phyloP scores from a whole-genome alignment of 2,797 vertebrate genomes.

The Danio kyathit region DNA sequence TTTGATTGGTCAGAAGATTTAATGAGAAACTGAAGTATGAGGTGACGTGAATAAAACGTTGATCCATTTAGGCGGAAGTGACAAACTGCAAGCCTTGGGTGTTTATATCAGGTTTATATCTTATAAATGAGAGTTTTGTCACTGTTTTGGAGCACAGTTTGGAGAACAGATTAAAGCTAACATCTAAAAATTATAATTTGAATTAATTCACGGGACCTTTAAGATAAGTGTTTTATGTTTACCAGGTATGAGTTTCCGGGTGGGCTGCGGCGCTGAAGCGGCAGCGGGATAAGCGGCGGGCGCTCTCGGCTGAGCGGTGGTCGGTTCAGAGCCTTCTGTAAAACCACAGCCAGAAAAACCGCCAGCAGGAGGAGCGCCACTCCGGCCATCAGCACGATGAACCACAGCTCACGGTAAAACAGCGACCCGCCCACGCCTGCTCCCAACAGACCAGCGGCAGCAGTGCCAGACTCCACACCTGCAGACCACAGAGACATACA shows the following conservation, averaged over 20 bases:
- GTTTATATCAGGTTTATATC: too few species aligned
- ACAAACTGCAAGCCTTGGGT: too few species aligned
- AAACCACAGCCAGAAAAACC: conserved; percentile 83
- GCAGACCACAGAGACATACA: conserved; percentile 1
- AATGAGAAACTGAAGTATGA: too few species aligned
- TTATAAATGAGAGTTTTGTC: too few species aligned
- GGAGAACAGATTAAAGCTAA: too few species aligned
- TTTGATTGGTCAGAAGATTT: too few species aligned
- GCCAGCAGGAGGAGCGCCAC: conserved; percentile 89
- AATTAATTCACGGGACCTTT: too few species aligned
- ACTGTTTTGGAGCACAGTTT: too few species aligned
- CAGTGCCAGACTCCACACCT: conserved; percentile 82
- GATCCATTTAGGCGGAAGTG: too few species aligned
- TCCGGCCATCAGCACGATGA: conserved; percentile 88
- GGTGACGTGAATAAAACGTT: too few species aligned
- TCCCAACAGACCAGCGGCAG: conserved; percentile 77
- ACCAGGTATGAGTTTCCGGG: conserved; percentile 88
- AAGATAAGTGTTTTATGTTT: background rate
- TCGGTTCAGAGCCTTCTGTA: conserved; percentile 88
- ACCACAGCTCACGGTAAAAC: conserved; percentile 91
- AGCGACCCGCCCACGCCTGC: conserved; percentile 75
- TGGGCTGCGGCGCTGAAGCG: conserved; percentile 85
- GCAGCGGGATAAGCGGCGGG: conserved; percentile 86
- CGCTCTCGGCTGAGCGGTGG: conserved; percentile 87
- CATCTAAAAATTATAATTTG: too few species aligned